phyloP scores from a whole-genome alignment of 2,797 vertebrate species.

The Chiloscyllium punctatum region DNA sequence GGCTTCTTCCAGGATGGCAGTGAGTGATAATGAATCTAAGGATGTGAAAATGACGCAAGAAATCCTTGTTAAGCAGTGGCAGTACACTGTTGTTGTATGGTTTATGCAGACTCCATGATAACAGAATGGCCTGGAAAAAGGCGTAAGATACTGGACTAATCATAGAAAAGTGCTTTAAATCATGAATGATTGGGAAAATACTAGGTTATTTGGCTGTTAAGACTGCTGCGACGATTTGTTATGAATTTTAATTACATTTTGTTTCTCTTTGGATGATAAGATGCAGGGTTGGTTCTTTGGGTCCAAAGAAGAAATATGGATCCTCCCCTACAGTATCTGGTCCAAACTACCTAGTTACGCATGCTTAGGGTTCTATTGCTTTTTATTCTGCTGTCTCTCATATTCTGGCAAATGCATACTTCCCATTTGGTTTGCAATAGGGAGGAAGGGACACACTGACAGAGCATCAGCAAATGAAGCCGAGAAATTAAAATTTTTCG shows the following conservation, averaged over 20 bases:
- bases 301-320: not conserved
- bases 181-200: not conserved
- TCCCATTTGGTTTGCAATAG: not conserved
- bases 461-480: not conserved
- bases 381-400: not conserved
- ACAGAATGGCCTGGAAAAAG: not conserved
- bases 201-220: not conserved
- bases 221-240: not conserved
- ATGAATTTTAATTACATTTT: not conserved
- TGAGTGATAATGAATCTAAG: not conserved
- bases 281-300: not conserved
- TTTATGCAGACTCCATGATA: not conserved
- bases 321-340: not conserved
- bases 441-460: not conserved
- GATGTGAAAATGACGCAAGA: not conserved
- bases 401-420: too few species aligned
- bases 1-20: not conserved
- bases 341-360: not conserved
- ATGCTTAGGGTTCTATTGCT: not conserved
- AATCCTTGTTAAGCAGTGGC: not conserved
- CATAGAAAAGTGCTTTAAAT: not conserved
- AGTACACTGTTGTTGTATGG: not conserved
- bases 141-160: not conserved
- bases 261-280: not conserved
- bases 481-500: not conserved